A percentile compares a stretch with the other conserved stretches of the same genome.
Evolutionary conservation across 2,888 invertebrate genomes (phyloP).

Genomic region (Teinopalpus imperialis): DNA sequence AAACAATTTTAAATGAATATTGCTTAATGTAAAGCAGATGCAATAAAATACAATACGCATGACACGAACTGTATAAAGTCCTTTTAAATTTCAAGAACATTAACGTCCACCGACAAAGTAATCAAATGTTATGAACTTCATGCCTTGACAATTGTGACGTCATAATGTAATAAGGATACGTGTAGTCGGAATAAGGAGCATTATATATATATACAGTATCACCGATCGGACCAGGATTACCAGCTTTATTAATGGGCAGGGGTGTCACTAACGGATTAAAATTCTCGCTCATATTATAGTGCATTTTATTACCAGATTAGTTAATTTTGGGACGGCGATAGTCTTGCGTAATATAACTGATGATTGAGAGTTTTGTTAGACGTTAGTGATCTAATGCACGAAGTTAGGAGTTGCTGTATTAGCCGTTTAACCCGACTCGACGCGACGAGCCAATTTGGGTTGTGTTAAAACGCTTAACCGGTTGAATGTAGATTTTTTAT

Average conservation of each 20-base stretch:
- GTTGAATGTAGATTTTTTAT: conserved; percentile 6
- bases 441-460: conserved; percentile 4
- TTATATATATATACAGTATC: no score
- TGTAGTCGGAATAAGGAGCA: no score
- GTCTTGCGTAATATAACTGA: conserved; percentile 13
- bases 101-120: conserved; percentile 1
- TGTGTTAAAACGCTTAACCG: background rate
- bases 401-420: conserved; percentile 6
- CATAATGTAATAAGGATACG: conserved; percentile 5
- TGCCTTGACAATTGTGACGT: conserved; percentile 23
- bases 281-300: conserved; percentile 10
- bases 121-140: conserved; percentile 22
- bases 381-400: background rate
- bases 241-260: conserved; percentile 19
- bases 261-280: conserved; percentile 20
- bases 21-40: no score
- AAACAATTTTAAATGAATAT: no score
- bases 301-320: conserved; percentile 23
- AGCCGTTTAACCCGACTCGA: background rate
- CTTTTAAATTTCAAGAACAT: conserved; percentile 15
- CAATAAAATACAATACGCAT: no score
- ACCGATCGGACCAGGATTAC: conserved; percentile 12
- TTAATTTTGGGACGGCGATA: conserved; percentile 20
- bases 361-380: conserved; percentile 5
- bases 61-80: no score